Percentiles rank a stretch among this genome's conserved stretches.
Evolutionary conservation across 2,888 invertebrate species (phyloP).

Genomic region (Lamproptera curius): DNA sequence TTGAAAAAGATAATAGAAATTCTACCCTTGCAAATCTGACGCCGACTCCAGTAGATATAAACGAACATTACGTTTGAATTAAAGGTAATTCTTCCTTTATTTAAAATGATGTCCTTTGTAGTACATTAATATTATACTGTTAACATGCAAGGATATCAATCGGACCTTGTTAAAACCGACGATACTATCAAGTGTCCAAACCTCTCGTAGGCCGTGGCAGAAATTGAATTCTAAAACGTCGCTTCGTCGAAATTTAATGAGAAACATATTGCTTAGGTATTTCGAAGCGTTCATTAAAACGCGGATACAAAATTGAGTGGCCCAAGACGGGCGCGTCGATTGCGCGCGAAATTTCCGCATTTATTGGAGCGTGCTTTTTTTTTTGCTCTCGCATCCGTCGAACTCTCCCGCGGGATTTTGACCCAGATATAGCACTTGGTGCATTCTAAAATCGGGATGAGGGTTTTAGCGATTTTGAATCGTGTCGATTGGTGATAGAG

Average conservation of each 20-base stretch:
- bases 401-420: background rate
- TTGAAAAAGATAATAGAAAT: too few species aligned
- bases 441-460: background rate
- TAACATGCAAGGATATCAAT: too few species aligned
- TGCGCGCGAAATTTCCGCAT: background rate
- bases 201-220: too few species aligned
- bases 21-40: too few species aligned
- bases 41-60: too few species aligned
- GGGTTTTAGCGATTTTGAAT: background rate
- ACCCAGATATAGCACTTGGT: background rate
- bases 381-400: background rate
- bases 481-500: background rate
- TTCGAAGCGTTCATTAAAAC: background rate
- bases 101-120: too few species aligned
- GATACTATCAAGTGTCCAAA: too few species aligned
- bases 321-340: background rate
- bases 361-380: conserved; percentile 9
- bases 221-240: background rate
- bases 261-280: background rate
- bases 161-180: too few species aligned
- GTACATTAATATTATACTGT: too few species aligned
- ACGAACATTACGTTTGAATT: too few species aligned
- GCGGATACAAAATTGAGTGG: background rate
- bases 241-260: background rate
- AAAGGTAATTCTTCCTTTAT: too few species aligned